Evolutionary conservation across 2,888 invertebrate genomes (phyloP).

Genomic region (Fabriciana adippe): DNA sequence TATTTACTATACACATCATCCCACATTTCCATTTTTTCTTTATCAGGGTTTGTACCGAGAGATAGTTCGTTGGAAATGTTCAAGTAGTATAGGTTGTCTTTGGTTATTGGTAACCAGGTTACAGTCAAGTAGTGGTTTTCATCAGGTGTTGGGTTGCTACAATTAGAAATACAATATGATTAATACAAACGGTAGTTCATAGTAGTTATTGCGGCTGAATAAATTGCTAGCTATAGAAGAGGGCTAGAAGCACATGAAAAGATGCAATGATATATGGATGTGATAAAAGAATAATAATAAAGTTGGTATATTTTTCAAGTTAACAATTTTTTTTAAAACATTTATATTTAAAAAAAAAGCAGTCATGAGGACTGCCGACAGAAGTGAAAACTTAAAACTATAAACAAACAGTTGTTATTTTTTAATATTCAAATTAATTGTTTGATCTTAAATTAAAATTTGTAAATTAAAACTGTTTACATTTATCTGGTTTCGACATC

Average conservation of each 20-base stretch:
- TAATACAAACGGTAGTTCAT: neutral
- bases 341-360: neutral
- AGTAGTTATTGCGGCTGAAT: neutral
- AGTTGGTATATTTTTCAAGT: too few relatives aligned
- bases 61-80: slow-evolving; percentile 62
- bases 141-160: slow-evolving; percentile 74
- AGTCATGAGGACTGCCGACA: neutral
- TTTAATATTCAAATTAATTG: too few relatives aligned
- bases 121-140: slow-evolving; percentile 67
- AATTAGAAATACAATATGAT: slow-evolving; percentile 38
- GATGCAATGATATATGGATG: too few relatives aligned
- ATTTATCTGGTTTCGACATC: too few relatives aligned
- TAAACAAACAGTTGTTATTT: too few relatives aligned
- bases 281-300: too few relatives aligned
- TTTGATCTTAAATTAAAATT: too few relatives aligned
- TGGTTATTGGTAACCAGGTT: slow-evolving; percentile 68
- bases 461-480: too few relatives aligned
- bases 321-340: neutral
- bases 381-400: too few relatives aligned
- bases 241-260: too few relatives aligned
- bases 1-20: slow-evolving; percentile 66
- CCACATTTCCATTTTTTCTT: slow-evolving; percentile 74
- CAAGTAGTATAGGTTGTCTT: slow-evolving; percentile 64
- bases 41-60: slow-evolving; percentile 58
- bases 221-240: too few relatives aligned